Evolutionary conservation across 1,140 invertebrate species (phyloP), one percentile per base, ranked within the genome.

Genomic region (Polypedilum pembai): DNA sequence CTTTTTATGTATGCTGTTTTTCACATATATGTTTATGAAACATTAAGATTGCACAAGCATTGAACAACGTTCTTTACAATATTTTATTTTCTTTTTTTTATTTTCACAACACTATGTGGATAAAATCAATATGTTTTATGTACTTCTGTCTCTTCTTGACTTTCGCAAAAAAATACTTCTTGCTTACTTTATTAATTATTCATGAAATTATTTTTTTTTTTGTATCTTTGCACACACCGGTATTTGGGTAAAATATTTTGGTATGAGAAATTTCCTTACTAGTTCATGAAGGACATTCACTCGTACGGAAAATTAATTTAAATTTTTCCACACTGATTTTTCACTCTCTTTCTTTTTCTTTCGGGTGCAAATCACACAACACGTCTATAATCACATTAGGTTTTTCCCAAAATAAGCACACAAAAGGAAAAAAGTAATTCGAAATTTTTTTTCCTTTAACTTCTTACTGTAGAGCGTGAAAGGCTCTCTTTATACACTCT

Each of bases 41-140:
- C 24, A 33, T 33, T 33, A 33, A 33, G 24, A 33, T 33, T 33
- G 24, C 24, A 33, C 24, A 33, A 33, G 24, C 24, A 33, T 33
- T 5, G 24, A 33, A 33, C 24, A 33, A 33, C 5, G 24, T 33
- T 33, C 24, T 33, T 33, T n/a, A 56, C 45, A 56, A 56, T 56
- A 12, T 56, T 56, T 56, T 56, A n/a, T 45, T 45, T 45, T 45
- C 45, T 56, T n/a, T n/a, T n/a, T 56, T 56, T n/a, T 56, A n/a
- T n/a, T 56, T 56, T 56, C 45, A 15, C 45, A 15, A 56, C n/a
- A 56, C n/a, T 56, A 56, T 56, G n/a, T 56, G 45, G 65, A 69
- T 69, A 69, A 69, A 69, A 69, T 69, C 65, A 69, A 69, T 69
- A 69, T 69, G 65, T 69, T 69, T 69, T 20, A 69, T 69, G 20